Conservation (phyloP, 2,888 invertebrate genomes). For the Neoscelio sp. region DNA sequence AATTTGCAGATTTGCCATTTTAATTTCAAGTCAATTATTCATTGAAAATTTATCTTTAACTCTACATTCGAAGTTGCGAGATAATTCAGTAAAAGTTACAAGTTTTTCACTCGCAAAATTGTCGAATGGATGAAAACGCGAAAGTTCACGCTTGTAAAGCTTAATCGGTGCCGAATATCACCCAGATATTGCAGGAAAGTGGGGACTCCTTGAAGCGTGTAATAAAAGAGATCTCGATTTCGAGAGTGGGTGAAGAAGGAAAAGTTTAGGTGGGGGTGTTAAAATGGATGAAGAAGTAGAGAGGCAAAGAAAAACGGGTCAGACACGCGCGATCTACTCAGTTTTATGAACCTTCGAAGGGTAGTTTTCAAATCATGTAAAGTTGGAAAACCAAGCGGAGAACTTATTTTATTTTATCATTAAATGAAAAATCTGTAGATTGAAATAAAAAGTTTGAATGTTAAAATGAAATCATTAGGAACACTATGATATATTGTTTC, state of each 20-base stretch:
- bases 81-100: slow-evolving; percentile 50
- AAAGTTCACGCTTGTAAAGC: slow-evolving; percentile 62
- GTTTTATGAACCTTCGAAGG: slow-evolving; percentile 40
- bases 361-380: slow-evolving; percentile 25
- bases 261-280: slow-evolving; percentile 12
- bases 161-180: slow-evolving; percentile 60
- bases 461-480: too few species aligned
- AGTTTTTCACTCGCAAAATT: slow-evolving; percentile 50
- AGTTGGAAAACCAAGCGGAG: slow-evolving; percentile 11
- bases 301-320: slow-evolving; percentile 44
- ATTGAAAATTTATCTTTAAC: not conserved
- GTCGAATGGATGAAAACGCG: slow-evolving; percentile 50
- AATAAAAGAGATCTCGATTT: slow-evolving; percentile 66
- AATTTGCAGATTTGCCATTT: not conserved
- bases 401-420: not conserved
- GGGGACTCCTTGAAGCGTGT: slow-evolving; percentile 61
- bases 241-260: slow-evolving; percentile 37
- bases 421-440: not conserved
- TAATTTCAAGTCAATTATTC: not conserved
- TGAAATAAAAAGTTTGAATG: too few species aligned
- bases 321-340: slow-evolving; percentile 62
- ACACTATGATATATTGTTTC: too few species aligned
- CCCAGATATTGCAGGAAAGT: slow-evolving; percentile 51
- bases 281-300: slow-evolving; percentile 23
- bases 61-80: slow-evolving; percentile 11